Evolutionary conservation across 2,888 invertebrate species (phyloP).

Genomic region (Sturmia bella): DNA sequence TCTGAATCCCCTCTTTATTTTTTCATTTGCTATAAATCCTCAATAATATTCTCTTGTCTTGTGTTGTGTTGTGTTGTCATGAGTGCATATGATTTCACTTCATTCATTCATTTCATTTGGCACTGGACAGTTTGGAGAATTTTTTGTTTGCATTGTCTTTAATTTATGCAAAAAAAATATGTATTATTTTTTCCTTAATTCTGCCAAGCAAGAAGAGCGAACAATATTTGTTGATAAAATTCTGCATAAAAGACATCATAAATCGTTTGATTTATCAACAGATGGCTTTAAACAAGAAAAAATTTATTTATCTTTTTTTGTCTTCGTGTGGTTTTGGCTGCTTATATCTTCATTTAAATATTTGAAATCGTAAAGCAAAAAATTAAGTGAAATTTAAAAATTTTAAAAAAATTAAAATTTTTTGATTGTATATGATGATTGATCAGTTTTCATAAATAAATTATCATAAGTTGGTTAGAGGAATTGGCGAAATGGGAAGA

Average conservation of each 20-base stretch:
- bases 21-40: constrained; percentile 14
- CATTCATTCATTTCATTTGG: constrained; percentile 49
- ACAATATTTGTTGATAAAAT: constrained; percentile 44
- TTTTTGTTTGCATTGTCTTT: constrained; percentile 16
- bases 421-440: no score
- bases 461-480: no score
- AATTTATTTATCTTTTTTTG: background rate
- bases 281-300: constrained; percentile 37
- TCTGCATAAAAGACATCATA: constrained; percentile 60
- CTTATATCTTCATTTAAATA: no score
- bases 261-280: constrained; percentile 67
- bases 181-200: constrained; percentile 5
- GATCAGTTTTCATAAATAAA: no score
- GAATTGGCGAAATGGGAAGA: no score
- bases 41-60: constrained; percentile 49
- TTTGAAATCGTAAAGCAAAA: no score
- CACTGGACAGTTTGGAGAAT: constrained; percentile 58
- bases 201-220: constrained; percentile 16
- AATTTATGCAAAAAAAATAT: constrained; percentile 46
- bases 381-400: no score
- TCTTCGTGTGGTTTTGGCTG: no score
- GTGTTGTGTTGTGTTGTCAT: no score
- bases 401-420: no score
- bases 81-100: constrained; percentile 46
- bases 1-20: constrained; percentile 7